Base-by-base conservation (phyloP, 2,113 vertebrate genomes). In the Scortum barcoo region DNA sequence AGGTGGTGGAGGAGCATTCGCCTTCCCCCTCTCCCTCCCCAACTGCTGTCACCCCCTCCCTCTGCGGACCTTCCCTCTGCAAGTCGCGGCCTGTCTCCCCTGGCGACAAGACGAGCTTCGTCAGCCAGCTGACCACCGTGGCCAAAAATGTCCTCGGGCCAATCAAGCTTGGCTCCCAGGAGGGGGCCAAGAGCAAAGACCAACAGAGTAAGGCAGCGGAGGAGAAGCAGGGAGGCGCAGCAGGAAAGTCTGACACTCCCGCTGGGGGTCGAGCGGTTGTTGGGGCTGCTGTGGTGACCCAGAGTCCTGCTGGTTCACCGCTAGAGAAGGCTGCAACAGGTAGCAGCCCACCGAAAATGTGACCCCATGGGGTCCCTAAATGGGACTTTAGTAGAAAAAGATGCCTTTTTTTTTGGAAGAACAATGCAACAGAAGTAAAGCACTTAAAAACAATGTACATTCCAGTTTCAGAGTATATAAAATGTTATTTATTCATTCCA, bases 1-100 rank as follows among this genome's bases (percentile, higher is more conserved):
- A 98, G 80, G 96, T 96, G 53, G 96, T 97, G 58, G 96, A 97
- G 83, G 97, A 97, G 86, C 95, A 96, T 85, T 97, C 96, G 16
- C 96, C 95, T 0, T 94, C 96, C 57, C 94, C 95, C 0, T 95
- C 95, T 28, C 95, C 95, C 3, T 95, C 95, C 36, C 95, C 95
- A 5, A 96, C 95, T 1, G 73, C 91, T 7, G 83, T 92, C 54
- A 69, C 93, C 5, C 95, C 95, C 5, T 93, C 93, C 72, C 92
- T 95, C 24, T 93, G 93, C 58, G 94, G 95, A n/a, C 94, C 95
- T 6, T 94, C 89, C 56, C 92, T 95, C 26, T 93, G 93, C 75
- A 97, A 96, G 82, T 93, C 95, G 0, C 89, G 94, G 53, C 94
- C 93, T 0, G 70, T 93, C 33, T 96, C 96, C 61, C 93, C 96